These are phyloP conservation scores for Psittacula echo DNA, from an alignment of 2,797 vertebrate species.

Conservation along the genomic window DNA sequence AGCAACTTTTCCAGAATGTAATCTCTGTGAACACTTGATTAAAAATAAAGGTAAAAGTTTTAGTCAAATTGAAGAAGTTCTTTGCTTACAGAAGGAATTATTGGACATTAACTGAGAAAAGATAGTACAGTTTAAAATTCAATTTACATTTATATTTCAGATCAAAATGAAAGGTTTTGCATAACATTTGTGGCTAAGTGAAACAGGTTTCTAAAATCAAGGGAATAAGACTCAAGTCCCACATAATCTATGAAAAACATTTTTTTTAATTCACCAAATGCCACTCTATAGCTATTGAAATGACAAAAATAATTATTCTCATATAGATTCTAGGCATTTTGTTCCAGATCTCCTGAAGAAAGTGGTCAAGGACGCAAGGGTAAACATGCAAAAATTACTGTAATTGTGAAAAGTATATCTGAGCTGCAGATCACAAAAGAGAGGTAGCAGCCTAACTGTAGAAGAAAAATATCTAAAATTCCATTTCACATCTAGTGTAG, in stretches of 20 bases:
- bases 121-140: neutral
- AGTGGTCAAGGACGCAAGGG: neutral
- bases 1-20: neutral
- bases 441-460: neutral
- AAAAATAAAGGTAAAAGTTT: neutral
- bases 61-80: neutral
- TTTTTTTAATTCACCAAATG: neutral
- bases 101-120: neutral
- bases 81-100: neutral
- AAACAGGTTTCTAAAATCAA: neutral
- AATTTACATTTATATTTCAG: neutral
- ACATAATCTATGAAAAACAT: neutral
- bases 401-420: neutral
- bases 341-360: neutral
- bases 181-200: neutral
- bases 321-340: neutral
- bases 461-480: neutral
- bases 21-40: neutral
- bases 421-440: neutral
- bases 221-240: neutral
- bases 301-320: neutral
- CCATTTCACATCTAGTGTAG: neutral
- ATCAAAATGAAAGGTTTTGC: neutral
- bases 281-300: neutral
- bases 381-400: neutral